A percentile compares a stretch with the other conserved stretches of the same genome.
Conservation (phyloP, 2,797 vertebrate species). For the Caiman crocodilus region DNA sequence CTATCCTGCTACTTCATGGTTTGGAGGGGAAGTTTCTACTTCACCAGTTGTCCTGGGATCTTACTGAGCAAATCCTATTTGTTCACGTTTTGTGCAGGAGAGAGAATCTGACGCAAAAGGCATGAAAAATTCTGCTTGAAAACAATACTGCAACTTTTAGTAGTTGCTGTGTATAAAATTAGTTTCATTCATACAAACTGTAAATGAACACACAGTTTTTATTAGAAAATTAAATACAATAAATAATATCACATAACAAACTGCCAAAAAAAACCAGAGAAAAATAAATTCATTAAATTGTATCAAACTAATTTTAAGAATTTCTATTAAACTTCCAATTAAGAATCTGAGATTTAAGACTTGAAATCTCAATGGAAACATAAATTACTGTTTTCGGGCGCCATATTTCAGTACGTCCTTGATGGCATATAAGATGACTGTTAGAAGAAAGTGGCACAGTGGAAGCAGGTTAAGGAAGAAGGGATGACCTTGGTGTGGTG, state of each 20-base stretch:
- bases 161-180: background rate
- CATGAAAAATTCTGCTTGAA: background rate
- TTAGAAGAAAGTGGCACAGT: background rate
- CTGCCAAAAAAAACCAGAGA: background rate
- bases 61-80: background rate
- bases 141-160: background rate
- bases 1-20: background rate
- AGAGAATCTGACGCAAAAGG: background rate
- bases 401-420: background rate
- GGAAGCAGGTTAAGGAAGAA: background rate
- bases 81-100: background rate
- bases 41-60: background rate
- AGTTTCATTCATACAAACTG: background rate
- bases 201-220: background rate
- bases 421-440: background rate
- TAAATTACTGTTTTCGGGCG: background rate
- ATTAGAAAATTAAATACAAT: background rate
- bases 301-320: conserved; percentile 11
- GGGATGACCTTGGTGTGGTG: background rate
- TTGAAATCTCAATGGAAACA: background rate
- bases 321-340: background rate
- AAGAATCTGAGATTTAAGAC: background rate
- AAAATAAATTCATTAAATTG: background rate
- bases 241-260: conserved; percentile 1
- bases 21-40: background rate